Percentiles rank a stretch among this genome's conserved stretches.
These are phyloP conservation scores for Nasonia vitripennis DNA, from an alignment of 1,140 invertebrate genomes.

Conservation along the genomic window DNA sequence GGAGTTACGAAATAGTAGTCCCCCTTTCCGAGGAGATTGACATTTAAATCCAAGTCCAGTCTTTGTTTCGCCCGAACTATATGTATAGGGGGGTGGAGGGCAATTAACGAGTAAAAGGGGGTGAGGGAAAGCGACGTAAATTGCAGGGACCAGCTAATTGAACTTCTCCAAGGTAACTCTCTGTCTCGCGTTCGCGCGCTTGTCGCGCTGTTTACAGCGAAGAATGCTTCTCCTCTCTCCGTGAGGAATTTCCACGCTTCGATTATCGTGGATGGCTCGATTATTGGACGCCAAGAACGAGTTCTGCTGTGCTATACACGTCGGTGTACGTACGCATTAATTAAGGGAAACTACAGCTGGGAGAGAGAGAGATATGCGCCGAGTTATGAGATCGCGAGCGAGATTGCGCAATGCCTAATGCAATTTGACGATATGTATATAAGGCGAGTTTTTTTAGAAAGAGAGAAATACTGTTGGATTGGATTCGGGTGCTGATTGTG, in stretches of 20 bases:
- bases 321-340: background rate
- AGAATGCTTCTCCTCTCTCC: background rate
- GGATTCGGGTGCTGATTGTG: background rate
- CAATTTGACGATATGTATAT: background rate
- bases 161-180: conserved; percentile 7
- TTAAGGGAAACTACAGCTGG: background rate
- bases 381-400: background rate
- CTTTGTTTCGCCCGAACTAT: background rate
- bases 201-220: background rate
- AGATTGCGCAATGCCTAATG: background rate
- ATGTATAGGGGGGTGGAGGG: background rate
- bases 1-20: background rate
- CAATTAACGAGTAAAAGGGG: background rate
- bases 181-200: background rate
- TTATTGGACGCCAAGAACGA: background rate
- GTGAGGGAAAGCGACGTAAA: conserved; percentile 7
- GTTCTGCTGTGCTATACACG: background rate
- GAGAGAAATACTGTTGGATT: too few species aligned
- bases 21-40: background rate
- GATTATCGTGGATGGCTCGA: background rate
- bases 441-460: background rate
- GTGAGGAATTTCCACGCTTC: background rate
- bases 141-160: conserved; percentile 19
- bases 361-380: background rate
- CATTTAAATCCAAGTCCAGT: conserved; percentile 31